phyloP scores from a whole-genome alignment of 2,113 vertebrate species.

The Atherinomorus stipes region DNA sequence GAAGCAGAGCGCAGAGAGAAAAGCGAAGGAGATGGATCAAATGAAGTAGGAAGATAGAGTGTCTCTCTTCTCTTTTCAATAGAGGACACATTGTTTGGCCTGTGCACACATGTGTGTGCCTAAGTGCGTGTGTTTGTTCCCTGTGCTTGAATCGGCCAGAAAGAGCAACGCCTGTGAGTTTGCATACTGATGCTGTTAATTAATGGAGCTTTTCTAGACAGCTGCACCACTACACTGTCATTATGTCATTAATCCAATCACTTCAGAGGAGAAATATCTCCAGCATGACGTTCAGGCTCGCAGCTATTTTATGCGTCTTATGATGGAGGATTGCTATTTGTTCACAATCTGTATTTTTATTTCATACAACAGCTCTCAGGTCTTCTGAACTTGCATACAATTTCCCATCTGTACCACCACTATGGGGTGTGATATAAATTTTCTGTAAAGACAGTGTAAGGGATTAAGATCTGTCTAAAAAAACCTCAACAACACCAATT shows the following conservation, averaged over 20 bases:
- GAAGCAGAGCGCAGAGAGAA: conserved; percentile 71
- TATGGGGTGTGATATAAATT: background rate
- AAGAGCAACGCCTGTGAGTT: conserved; percentile 68
- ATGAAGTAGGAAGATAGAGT: conserved; percentile 81
- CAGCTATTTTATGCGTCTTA: conserved; percentile 35
- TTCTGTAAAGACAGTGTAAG: background rate
- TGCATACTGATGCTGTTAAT: conserved; percentile 79
- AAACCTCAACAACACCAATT: too few relatives aligned
- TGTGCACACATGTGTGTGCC: conserved; percentile 59
- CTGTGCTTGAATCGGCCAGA: conserved; percentile 43
- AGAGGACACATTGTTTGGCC: conserved; percentile 81
- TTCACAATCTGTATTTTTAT: conserved; percentile 10
- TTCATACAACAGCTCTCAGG: background rate
- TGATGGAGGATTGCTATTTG: conserved; percentile 26
- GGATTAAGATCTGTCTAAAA: background rate
- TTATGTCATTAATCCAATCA: conserved; percentile 75
- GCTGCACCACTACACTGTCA: conserved; percentile 69
- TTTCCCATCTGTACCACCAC: background rate
- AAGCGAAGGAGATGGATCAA: conserved; percentile 75
- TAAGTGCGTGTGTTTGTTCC: conserved; percentile 57
- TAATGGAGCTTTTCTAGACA: conserved; percentile 72
- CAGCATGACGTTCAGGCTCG: conserved; percentile 27
- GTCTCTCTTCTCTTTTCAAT: conserved; percentile 77
- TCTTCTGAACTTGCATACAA: background rate
- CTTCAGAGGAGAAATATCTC: conserved; percentile 62